phyloP scores from a whole-genome alignment of 2,113 vertebrate species.

The Esox niger region DNA sequence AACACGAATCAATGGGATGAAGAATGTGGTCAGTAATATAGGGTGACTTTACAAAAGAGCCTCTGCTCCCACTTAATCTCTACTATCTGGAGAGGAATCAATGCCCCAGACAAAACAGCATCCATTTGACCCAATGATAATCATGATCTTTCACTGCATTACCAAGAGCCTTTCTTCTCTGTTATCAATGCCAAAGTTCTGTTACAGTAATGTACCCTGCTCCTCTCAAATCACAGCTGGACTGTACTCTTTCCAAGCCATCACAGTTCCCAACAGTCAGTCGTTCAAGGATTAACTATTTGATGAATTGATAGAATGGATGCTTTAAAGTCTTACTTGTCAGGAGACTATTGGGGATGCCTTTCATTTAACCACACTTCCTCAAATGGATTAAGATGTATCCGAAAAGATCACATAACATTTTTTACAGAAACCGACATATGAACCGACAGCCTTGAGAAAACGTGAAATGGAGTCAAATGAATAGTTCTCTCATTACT shows the following conservation, averaged over 20 bases:
- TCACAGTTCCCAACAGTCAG: not conserved
- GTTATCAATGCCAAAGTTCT: too few relatives aligned
- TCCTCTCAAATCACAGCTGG: not conserved
- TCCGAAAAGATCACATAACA: too few relatives aligned
- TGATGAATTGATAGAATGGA: too few relatives aligned
- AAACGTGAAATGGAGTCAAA: too few relatives aligned
- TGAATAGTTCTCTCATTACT: not conserved
- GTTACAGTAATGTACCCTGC: too few relatives aligned
- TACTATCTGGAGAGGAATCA: conserved; percentile 50
- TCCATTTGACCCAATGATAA: conserved; percentile 54
- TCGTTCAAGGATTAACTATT: too few relatives aligned
- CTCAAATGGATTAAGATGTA: too few relatives aligned
- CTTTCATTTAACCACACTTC: too few relatives aligned
- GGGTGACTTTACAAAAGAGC: conserved; percentile 46
- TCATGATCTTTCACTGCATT: conserved; percentile 33
- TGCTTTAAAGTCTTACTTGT: too few relatives aligned
- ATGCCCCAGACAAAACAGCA: conserved; percentile 58
- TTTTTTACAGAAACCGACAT: too few relatives aligned
- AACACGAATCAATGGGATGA: conserved; percentile 47
- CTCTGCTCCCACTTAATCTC: conserved; percentile 41
- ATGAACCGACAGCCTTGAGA: too few relatives aligned
- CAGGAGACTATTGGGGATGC: too few relatives aligned
- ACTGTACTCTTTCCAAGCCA: not conserved
- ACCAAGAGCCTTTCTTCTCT: not conserved
- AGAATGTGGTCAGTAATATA: conserved; percentile 43